A percentile compares a stretch with the other conserved stretches of the same genome.
Conservation (phyloP, 2,888 invertebrate genomes). For the Scaptomyza flava region DNA sequence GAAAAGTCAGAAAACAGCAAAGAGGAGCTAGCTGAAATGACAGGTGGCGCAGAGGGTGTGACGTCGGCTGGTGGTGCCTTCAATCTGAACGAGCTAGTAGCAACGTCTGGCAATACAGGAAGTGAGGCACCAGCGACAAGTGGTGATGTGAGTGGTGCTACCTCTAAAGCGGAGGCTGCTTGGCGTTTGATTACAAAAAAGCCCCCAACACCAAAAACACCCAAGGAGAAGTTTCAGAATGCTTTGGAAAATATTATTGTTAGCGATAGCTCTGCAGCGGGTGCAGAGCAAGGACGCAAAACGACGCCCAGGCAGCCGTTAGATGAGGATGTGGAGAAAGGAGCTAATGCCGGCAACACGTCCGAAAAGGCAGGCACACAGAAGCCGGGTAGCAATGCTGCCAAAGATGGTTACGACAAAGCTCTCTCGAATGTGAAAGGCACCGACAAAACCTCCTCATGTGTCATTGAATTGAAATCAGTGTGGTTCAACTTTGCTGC, state of each 20-base stretch:
- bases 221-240: constrained; percentile 85
- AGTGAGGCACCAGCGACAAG: constrained; percentile 37
- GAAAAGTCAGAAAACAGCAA: constrained; percentile 88
- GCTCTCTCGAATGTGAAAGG: constrained; percentile 87
- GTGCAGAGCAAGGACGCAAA: constrained; percentile 53
- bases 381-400: constrained; percentile 46
- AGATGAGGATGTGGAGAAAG: constrained; percentile 85
- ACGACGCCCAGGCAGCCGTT: constrained; percentile 56
- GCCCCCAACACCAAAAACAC: constrained; percentile 87
- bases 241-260: constrained; percentile 80
- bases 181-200: constrained; percentile 85
- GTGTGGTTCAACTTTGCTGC: constrained; percentile 99
- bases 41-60: constrained; percentile 62
- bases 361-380: constrained; percentile 38
- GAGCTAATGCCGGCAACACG: constrained; percentile 19
- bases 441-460: constrained; percentile 90
- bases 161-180: constrained; percentile 83
- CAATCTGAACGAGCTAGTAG: constrained; percentile 78
- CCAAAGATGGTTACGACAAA: constrained; percentile 80
- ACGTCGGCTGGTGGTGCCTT: constrained; percentile 56
- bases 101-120: constrained; percentile 48
- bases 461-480: constrained; percentile 93
- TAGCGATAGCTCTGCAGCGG: constrained; percentile 53
- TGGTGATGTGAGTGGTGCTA: constrained; percentile 67
- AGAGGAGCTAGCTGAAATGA: constrained; percentile 85